Percentiles rank a stretch among this genome's conserved stretches.
Evolutionary conservation across 2,888 invertebrate species (phyloP).

Genomic region (Dynastes tityus): DNA sequence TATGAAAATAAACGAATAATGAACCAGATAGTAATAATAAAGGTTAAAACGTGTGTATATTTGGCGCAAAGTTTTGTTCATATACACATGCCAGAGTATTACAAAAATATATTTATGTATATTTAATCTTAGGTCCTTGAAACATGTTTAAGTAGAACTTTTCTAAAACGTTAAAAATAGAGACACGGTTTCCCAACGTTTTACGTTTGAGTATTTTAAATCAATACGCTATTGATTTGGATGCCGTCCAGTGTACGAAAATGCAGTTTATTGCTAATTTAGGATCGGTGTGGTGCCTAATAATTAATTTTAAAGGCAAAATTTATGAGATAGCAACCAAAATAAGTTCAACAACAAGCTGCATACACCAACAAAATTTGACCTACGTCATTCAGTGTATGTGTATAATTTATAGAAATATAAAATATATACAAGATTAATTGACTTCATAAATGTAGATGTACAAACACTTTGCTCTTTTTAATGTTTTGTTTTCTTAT

Average conservation of each 20-base stretch:
- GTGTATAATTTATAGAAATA: neutral
- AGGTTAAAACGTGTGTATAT: slow-evolving; percentile 1
- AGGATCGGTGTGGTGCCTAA: neutral
- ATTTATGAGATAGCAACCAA: neutral
- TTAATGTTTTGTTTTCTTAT: no score
- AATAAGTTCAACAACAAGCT: neutral
- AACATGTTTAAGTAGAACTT: slow-evolving; percentile 33
- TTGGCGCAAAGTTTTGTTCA: neutral
- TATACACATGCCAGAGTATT: neutral
- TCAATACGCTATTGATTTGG: slow-evolving; percentile 40
- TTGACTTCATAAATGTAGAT: no score
- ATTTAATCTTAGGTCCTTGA: slow-evolving; percentile 20
- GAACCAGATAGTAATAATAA: neutral
- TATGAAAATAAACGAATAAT: neutral
- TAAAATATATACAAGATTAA: no score
- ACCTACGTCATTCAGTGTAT: neutral
- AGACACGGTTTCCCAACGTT: slow-evolving; percentile 13
- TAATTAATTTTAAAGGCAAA: slow-evolving; percentile 2
- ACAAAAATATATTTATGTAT: slow-evolving; percentile 26
- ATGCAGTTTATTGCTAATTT: slow-evolving; percentile 7
- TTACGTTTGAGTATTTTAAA: slow-evolving; percentile 23
- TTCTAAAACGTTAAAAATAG: slow-evolving; percentile 32
- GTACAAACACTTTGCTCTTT: no score
- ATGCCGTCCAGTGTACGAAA: slow-evolving; percentile 41
- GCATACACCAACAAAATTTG: neutral